Percentiles rank a stretch among this genome's conserved stretches.
phyloP scores from a whole-genome alignment of 1,140 invertebrate species.

The Bombus sibiricus region DNA sequence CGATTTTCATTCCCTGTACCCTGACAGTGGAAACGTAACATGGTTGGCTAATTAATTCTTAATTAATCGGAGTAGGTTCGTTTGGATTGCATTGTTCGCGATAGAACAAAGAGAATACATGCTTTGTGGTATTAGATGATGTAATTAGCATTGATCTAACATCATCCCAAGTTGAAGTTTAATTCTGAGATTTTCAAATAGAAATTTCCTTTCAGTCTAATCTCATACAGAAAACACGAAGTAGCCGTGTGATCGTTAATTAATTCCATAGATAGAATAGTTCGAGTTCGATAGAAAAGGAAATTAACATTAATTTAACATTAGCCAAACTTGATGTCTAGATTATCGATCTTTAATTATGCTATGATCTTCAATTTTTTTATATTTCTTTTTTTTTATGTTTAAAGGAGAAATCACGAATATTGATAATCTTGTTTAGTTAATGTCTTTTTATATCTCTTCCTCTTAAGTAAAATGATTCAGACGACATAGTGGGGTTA shows the following conservation, averaged over 20 bases:
- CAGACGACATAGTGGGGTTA: too few relatives aligned
- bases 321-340: neutral
- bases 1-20: neutral
- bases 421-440: too few relatives aligned
- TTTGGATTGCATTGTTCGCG: too few relatives aligned
- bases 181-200: neutral
- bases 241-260: too few relatives aligned
- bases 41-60: neutral
- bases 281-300: too few relatives aligned
- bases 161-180: neutral
- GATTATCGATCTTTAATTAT: neutral
- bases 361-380: neutral
- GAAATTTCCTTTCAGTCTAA: too few relatives aligned
- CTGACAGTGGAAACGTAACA: neutral
- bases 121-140: too few relatives aligned
- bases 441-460: too few relatives aligned
- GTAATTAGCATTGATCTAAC: neutral
- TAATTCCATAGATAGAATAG: too few relatives aligned
- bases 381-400: neutral
- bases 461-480: too few relatives aligned
- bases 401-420: neutral
- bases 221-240: too few relatives aligned
- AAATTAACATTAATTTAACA: neutral
- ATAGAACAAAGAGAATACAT: too few relatives aligned
- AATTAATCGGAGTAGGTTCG: neutral